Percentiles rank a stretch among this genome's conserved stretches.
Conservation (phyloP, 2,113 vertebrate species). For the Ancistrus triradiatus region DNA sequence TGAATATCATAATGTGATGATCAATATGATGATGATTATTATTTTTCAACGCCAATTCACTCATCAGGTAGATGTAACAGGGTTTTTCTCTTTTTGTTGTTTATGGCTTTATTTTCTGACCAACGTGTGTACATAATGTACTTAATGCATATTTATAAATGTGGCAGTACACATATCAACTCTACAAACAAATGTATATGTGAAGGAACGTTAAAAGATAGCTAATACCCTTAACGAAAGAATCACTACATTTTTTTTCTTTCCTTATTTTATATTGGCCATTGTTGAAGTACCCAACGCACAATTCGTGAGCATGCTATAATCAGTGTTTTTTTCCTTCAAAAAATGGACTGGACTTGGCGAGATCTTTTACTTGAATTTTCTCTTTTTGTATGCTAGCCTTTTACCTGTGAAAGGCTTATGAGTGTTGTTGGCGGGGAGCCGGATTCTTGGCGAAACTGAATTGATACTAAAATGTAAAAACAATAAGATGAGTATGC, state of each 20-base stretch:
- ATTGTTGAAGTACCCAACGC: constrained; percentile 12
- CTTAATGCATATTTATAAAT: constrained; percentile 29
- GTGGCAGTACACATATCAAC: constrained; percentile 3
- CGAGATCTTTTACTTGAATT: constrained; percentile 28
- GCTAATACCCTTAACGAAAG: no score
- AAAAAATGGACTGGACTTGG: not conserved
- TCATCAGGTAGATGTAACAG: constrained; percentile 31
- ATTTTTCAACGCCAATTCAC: constrained; percentile 25
- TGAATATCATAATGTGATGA: no score
- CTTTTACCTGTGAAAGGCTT: constrained; percentile 5
- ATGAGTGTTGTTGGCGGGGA: not conserved
- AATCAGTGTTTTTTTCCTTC: not conserved
- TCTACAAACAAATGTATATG: not conserved
- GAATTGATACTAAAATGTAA: not conserved
- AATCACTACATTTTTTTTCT: not conserved
- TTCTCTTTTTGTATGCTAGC: constrained; percentile 6
- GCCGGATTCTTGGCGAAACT: no score
- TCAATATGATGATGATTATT: constrained; percentile 50
- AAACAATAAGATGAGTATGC: not conserved
- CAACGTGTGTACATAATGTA: constrained; percentile 26
- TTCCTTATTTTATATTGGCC: not conserved
- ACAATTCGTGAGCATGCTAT: constrained; percentile 17
- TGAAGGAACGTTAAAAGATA: not conserved
- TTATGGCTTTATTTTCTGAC: constrained; percentile 22
- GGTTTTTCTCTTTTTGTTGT: constrained; percentile 25